Evolutionary conservation across 2,113 vertebrate species (phyloP).

Genomic region (Nothobranchius kuhntae): DNA sequence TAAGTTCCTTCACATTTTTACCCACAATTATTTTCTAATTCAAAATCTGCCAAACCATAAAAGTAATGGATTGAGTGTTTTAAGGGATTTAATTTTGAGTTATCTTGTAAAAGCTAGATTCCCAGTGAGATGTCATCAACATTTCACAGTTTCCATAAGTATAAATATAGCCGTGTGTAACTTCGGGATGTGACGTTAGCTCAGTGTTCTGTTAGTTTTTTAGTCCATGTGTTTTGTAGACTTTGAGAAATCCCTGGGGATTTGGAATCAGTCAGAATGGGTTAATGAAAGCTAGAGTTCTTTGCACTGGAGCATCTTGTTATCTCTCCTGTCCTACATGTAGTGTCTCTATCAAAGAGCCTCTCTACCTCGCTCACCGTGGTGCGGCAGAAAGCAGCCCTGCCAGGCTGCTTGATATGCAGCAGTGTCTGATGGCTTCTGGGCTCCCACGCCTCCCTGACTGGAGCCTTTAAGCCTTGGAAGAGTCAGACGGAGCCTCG

Average conservation of each 20-base stretch:
- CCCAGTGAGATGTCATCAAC: conserved; percentile 20
- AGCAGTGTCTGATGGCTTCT: conserved; percentile 60
- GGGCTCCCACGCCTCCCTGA: conserved; percentile 67
- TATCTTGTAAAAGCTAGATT: conserved; percentile 27
- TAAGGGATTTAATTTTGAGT: conserved; percentile 13
- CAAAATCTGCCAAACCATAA: not conserved
- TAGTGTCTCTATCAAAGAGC: conserved; percentile 61
- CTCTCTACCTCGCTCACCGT: conserved; percentile 53
- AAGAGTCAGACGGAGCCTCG: conserved; percentile 54
- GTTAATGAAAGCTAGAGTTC: conserved; percentile 51
- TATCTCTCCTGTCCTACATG: conserved; percentile 54
- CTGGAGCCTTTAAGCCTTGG: conserved; percentile 69
- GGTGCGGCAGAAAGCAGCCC: conserved; percentile 54
- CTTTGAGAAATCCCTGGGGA: conserved; percentile 36
- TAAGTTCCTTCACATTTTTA: no score
- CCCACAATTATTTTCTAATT: conserved; percentile 9
- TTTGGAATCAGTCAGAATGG: conserved; percentile 45
- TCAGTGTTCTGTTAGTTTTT: not conserved
- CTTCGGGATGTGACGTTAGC: conserved; percentile 28
- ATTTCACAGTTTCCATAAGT: not conserved
- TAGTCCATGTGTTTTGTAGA: conserved; percentile 38
- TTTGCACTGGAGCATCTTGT: conserved; percentile 54
- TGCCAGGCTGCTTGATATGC: conserved; percentile 74
- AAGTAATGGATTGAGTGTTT: conserved; percentile 26
- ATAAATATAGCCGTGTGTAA: not conserved